Conservation (phyloP, 2,797 vertebrate genomes). For the Tapera naevia region DNA sequence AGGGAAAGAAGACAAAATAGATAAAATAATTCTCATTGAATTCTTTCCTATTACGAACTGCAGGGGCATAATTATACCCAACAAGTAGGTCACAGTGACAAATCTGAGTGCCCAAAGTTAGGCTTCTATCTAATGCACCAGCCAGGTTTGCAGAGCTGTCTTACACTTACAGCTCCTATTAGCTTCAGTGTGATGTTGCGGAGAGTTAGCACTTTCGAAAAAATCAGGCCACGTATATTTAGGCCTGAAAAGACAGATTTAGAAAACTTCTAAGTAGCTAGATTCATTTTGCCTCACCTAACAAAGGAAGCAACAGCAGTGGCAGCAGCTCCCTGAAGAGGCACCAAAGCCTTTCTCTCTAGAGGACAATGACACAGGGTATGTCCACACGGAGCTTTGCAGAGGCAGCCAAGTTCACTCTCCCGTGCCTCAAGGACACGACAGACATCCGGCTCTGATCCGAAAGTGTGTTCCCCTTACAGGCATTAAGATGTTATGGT, state of each 20-base stretch:
- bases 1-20: not conserved
- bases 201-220: not conserved
- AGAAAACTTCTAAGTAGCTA: slow-evolving; percentile 17
- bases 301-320: not conserved
- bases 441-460: not conserved
- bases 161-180: not conserved
- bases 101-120: not conserved
- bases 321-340: not conserved
- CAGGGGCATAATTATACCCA: not conserved
- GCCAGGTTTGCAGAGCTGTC: not conserved
- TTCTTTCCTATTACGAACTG: not conserved
- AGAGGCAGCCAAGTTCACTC: not conserved
- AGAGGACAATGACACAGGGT: not conserved
- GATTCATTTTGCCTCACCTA: not conserved
- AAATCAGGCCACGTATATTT: slow-evolving; percentile 29
- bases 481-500: not conserved
- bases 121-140: not conserved
- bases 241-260: slow-evolving; percentile 1
- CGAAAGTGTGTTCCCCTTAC: not conserved
- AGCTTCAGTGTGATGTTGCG: not conserved
- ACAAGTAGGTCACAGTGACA: not conserved
- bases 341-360: not conserved
- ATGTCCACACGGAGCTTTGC: not conserved
- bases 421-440: not conserved
- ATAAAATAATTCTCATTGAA: not conserved